phyloP scores from a whole-genome alignment of 2,888 invertebrate genomes.

The Orthonychiurus folsomi region DNA sequence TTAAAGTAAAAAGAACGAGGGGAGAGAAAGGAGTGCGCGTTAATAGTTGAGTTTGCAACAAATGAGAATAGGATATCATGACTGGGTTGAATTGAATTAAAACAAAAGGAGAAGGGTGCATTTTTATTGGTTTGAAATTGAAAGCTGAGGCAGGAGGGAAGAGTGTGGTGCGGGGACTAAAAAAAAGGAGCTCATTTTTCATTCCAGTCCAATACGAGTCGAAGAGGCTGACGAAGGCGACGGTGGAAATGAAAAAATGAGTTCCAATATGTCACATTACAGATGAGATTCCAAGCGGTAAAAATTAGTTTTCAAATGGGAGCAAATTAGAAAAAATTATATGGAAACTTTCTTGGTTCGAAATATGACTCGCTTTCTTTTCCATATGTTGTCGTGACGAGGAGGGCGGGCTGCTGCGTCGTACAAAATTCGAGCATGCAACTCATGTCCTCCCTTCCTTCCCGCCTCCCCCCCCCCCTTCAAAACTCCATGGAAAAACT shows the following conservation, averaged over 20 bases:
- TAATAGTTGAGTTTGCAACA: too few species aligned
- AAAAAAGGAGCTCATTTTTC: conserved; percentile 38
- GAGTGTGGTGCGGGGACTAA: conserved; percentile 8
- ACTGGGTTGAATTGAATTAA: neutral
- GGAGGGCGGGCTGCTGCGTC: neutral
- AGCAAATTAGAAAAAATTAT: conserved; percentile 41
- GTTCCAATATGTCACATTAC: conserved; percentile 40
- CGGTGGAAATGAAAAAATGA: conserved; percentile 28
- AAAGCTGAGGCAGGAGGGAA: conserved; percentile 3
- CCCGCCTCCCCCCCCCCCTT: conserved; percentile 3
- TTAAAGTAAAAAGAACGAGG: too few species aligned
- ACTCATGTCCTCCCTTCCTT: conserved; percentile 18
- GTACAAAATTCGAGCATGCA: conserved; percentile 3
- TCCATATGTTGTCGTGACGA: conserved; percentile 35
- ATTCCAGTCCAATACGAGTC: conserved; percentile 36
- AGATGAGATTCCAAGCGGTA: conserved; percentile 41
- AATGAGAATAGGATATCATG: neutral
- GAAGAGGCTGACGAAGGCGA: conserved; percentile 9
- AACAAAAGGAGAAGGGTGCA: neutral
- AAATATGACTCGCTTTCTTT: conserved; percentile 34
- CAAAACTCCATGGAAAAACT: conserved; percentile 12
- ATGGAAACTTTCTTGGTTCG: conserved; percentile 38
- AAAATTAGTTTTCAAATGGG: conserved; percentile 41
- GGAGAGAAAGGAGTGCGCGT: too few species aligned
- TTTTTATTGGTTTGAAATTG: neutral